Conservation (phyloP, 2,888 invertebrate species). For the Oscheius myriophilus region DNA sequence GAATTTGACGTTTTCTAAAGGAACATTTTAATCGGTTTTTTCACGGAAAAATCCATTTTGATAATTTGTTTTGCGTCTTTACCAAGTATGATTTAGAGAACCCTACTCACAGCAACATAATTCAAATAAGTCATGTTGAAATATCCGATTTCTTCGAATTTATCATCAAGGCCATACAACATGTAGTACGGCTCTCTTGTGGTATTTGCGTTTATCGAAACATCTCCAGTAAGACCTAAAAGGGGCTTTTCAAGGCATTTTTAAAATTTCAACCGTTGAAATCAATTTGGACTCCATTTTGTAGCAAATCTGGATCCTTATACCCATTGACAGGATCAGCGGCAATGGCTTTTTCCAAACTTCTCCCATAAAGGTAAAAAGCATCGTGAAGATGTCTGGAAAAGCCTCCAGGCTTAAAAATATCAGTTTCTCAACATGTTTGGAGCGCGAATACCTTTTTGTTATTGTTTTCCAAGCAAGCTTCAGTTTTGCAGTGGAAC, state of each 20-base stretch:
- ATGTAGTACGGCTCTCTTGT: constrained; percentile 41
- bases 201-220: constrained; percentile 46
- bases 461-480: constrained; percentile 30
- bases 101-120: constrained; percentile 1
- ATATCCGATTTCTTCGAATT: constrained; percentile 39
- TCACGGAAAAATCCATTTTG: too few relatives aligned
- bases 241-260: too few relatives aligned
- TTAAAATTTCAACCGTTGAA: constrained; percentile 30
- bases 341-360: constrained; percentile 38
- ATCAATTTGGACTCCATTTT: constrained; percentile 34
- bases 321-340: constrained; percentile 8
- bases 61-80: too few relatives aligned
- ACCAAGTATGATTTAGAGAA: too few relatives aligned
- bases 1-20: too few relatives aligned
- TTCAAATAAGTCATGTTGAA: constrained; percentile 43
- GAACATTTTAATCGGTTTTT: too few relatives aligned
- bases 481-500: constrained; percentile 35
- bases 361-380: constrained; percentile 60
- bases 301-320: constrained; percentile 17
- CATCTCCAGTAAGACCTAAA: constrained; percentile 50
- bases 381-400: constrained; percentile 57
- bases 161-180: constrained; percentile 41
- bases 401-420: constrained; percentile 31
- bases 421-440: not conserved
- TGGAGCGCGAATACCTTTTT: constrained; percentile 22